Conservation (phyloP, 1,140 invertebrate genomes). For the Propsilocerus akamusi region DNA sequence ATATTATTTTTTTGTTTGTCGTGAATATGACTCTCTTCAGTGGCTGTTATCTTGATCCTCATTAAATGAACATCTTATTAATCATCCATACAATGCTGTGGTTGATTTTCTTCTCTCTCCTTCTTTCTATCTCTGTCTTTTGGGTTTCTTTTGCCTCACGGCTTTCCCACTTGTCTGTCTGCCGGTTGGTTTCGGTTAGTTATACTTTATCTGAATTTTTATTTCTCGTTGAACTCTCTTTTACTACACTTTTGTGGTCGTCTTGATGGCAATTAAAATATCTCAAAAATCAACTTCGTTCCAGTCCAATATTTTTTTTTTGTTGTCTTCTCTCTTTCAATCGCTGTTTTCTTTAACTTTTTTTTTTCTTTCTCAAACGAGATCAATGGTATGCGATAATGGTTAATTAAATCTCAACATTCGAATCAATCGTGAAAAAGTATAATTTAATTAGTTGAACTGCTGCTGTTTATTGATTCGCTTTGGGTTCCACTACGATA, state of each 20-base stretch:
- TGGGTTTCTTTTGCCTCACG: not conserved
- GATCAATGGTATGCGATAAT: conserved; percentile 3
- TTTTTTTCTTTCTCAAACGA: not conserved
- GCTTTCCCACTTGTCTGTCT: no score
- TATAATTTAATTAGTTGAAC: conserved; percentile 4
- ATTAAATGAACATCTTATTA: conserved; percentile 4
- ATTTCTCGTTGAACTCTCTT: not conserved
- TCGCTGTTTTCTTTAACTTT: not conserved
- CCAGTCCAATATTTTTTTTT: not conserved
- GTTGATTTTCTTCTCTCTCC: no score
- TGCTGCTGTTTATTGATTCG: no score
- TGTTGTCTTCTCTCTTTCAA: not conserved
- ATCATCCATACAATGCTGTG: no score
- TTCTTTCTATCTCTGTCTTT: not conserved
- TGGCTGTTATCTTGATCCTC: conserved; percentile 1
- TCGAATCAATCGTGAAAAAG: not conserved
- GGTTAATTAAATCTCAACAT: conserved; percentile 3
- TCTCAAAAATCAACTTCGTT: conserved; percentile 2
- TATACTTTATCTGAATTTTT: no score
- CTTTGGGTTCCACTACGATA: no score
- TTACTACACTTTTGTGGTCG: not conserved
- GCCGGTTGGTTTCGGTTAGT: no score
- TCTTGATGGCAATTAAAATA: conserved; percentile 1
- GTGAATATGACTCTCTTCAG: no score
- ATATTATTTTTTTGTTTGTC: no score